Evolutionary conservation across 2,888 invertebrate genomes (phyloP).

Genomic region (Loripinus fragilis): DNA sequence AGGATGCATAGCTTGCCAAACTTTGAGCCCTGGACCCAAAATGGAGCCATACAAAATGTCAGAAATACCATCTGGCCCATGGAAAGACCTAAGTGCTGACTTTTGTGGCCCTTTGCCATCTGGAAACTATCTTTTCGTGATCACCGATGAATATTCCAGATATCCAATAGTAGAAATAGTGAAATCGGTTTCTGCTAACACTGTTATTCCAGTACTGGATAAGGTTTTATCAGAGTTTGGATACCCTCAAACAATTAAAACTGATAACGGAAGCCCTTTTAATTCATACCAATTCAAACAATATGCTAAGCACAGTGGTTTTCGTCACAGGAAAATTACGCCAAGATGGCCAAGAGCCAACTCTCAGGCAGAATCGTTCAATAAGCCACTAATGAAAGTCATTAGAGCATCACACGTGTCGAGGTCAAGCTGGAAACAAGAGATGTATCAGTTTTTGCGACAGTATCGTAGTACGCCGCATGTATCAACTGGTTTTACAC

Average conservation of each 20-base stretch:
- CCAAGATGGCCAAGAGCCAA: conserved; percentile 28
- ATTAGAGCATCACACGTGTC: conserved; percentile 16
- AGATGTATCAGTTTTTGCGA: conserved; percentile 14
- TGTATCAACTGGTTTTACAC: conserved; percentile 34
- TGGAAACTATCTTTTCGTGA: conserved; percentile 33
- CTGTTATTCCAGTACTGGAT: conserved; percentile 24
- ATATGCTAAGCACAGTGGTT: conserved; percentile 22
- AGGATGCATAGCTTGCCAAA: conserved; percentile 44
- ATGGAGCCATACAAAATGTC: conserved; percentile 55
- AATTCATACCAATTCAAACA: neutral
- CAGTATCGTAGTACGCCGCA: conserved; percentile 23
- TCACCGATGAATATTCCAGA: conserved; percentile 34
- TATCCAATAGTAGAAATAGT: conserved; percentile 49
- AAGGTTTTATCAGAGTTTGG: conserved; percentile 21
- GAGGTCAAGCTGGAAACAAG: conserved; percentile 26
- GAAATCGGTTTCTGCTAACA: neutral
- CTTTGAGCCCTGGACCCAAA: neutral
- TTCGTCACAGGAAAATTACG: conserved; percentile 22
- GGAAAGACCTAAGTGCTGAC: conserved; percentile 46
- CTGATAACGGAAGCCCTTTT: conserved; percentile 20
- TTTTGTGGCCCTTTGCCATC: conserved; percentile 45
- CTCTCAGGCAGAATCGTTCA: conserved; percentile 31
- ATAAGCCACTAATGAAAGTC: conserved; percentile 34
- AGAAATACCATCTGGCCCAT: conserved; percentile 42
- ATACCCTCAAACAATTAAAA: neutral